Conservation (phyloP, 2,888 invertebrate genomes). For the Dioctria linearis region DNA sequence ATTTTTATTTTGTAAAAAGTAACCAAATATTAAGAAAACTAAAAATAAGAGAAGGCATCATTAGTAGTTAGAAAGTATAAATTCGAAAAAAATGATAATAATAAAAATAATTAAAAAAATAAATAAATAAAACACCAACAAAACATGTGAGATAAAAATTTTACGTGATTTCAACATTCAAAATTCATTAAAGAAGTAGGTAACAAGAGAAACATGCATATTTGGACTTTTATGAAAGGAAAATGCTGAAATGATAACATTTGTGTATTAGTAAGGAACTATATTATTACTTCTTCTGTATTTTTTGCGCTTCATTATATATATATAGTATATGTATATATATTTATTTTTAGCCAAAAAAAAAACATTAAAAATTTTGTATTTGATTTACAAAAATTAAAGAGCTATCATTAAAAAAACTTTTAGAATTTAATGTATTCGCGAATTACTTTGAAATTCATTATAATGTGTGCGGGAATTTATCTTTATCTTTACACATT, state of each 20-base stretch:
- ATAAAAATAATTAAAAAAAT: conserved; percentile 13
- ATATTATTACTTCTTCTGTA: conserved; percentile 9
- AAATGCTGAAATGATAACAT: conserved; percentile 15
- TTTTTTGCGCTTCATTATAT: conserved; percentile 44
- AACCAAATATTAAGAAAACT: conserved; percentile 35
- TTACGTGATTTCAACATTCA: conserved; percentile 19
- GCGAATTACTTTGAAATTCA: neutral
- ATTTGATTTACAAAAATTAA: no score
- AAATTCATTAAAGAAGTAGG: neutral
- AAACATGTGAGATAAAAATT: neutral
- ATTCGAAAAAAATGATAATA: conserved; percentile 29
- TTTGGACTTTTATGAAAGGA: conserved; percentile 22
- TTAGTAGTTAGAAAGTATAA: conserved; percentile 42
- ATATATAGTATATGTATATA: neutral
- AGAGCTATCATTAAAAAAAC: neutral
- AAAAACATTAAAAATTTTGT: no score
- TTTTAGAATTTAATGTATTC: neutral
- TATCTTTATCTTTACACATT: conserved; percentile 7
- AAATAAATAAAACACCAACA: conserved; percentile 19
- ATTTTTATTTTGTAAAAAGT: conserved; percentile 48
- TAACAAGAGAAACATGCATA: conserved; percentile 1
- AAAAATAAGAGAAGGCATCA: conserved; percentile 46
- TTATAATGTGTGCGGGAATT: neutral
- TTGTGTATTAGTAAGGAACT: conserved; percentile 4
- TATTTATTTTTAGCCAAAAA: no score